These are phyloP conservation scores for Nemoura dubitans DNA, from an alignment of 2,888 invertebrate genomes.

Conservation along the genomic window DNA sequence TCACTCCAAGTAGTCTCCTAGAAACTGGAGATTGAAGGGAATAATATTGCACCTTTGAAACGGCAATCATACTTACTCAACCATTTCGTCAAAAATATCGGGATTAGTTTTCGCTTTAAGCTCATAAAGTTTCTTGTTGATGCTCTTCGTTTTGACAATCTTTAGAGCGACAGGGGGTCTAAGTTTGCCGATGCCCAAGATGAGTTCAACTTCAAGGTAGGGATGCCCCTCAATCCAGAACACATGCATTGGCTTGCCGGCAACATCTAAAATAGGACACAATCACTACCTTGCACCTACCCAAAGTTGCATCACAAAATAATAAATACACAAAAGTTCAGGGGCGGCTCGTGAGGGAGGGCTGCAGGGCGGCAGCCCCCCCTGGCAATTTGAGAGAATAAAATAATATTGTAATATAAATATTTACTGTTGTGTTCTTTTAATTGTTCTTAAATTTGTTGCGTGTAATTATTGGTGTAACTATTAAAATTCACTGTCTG, in stretches of 20 bases:
- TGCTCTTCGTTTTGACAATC: conserved; percentile 14
- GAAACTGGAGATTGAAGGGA: neutral
- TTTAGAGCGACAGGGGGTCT: neutral
- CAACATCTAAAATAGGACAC: neutral
- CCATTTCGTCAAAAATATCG: conserved; percentile 9
- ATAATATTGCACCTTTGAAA: too few species aligned
- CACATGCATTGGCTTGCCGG: neutral
- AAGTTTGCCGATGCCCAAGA: neutral
- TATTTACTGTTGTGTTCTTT: too few species aligned
- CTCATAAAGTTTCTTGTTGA: neutral
- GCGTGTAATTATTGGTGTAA: too few species aligned
- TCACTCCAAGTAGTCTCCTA: neutral
- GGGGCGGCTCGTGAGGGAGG: too few species aligned
- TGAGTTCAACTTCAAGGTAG: neutral
- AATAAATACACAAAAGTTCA: too few species aligned
- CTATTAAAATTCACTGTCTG: too few species aligned
- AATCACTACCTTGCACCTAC: too few species aligned
- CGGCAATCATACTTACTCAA: conserved; percentile 22
- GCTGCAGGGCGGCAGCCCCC: too few species aligned
- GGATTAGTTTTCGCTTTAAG: neutral
- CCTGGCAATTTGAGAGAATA: too few species aligned
- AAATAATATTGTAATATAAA: too few species aligned
- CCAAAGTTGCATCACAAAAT: too few species aligned
- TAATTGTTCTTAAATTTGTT: too few species aligned
- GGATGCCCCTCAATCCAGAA: neutral